phyloP scores from a whole-genome alignment of 2,797 vertebrate species.

The Microctenopoma lineatum region DNA sequence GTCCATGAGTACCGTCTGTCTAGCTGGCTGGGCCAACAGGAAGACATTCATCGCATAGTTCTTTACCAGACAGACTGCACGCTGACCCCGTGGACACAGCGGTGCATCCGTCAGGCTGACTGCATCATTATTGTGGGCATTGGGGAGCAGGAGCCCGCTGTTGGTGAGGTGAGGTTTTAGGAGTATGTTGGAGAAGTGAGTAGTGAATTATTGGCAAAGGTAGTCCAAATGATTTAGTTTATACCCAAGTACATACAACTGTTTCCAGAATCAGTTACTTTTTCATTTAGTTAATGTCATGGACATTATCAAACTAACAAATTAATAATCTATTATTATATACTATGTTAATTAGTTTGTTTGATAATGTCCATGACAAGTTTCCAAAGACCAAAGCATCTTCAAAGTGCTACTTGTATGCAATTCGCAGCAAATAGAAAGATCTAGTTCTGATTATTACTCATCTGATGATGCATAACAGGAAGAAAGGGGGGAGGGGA shows the following conservation, averaged over 20 bases:
- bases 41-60: slow-evolving; percentile 95
- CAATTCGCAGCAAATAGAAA: neutral
- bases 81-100: slow-evolving; percentile 95
- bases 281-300: neutral
- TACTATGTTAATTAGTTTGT: too few relatives aligned
- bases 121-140: slow-evolving; percentile 95
- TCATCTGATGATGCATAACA: neutral
- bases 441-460: neutral
- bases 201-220: neutral
- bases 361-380: too few relatives aligned
- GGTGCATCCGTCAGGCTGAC: slow-evolving; percentile 95
- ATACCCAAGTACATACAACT: too few relatives aligned
- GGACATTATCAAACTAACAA: too few relatives aligned
- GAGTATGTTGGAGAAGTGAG: neutral
- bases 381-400: too few relatives aligned
- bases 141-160: slow-evolving; percentile 91
- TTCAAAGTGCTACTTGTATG: neutral
- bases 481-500: too few relatives aligned
- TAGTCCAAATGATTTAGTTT: neutral
- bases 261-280: neutral
- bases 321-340: too few relatives aligned
- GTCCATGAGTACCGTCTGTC: slow-evolving; percentile 94
- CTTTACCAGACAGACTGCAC: slow-evolving; percentile 93
- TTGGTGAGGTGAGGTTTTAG: slow-evolving; percentile 82
- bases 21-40: slow-evolving; percentile 97